A percentile compares a stretch with the other conserved stretches of the same genome.
These are phyloP conservation scores for Sarcophaga subvicina DNA, from an alignment of 2,888 invertebrate genomes.

Conservation along the genomic window DNA sequence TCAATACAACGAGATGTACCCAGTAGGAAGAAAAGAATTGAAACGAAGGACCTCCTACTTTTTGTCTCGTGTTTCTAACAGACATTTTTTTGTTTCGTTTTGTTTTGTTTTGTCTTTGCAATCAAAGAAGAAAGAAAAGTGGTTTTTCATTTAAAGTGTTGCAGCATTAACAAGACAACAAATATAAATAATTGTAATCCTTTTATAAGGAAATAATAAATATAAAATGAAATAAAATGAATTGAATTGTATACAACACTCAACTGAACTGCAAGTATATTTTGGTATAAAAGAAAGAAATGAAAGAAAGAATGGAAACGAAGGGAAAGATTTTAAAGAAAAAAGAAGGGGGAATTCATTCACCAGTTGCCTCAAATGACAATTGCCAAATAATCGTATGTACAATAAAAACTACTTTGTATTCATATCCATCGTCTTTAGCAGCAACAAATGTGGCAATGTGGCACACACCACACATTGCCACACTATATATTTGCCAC, in stretches of 20 bases:
- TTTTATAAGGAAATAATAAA: constrained; percentile 43
- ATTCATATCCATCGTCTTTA: constrained; percentile 34
- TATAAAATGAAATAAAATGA: background rate
- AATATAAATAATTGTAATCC: constrained; percentile 54
- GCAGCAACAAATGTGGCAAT: constrained; percentile 47
- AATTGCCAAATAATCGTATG: constrained; percentile 69
- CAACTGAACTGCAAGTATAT: background rate
- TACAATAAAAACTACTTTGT: constrained; percentile 51
- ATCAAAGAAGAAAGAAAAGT: constrained; percentile 51
- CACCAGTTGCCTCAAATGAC: constrained; percentile 68
- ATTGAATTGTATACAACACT: background rate
- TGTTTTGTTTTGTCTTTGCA: constrained; percentile 24
- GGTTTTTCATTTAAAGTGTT: constrained; percentile 64
- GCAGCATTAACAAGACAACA: constrained; percentile 53
- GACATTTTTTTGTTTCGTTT: background rate
- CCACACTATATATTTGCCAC: background rate
- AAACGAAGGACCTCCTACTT: constrained; percentile 75
- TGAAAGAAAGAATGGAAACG: constrained; percentile 2
- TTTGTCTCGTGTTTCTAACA: constrained; percentile 71
- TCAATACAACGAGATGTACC: background rate
- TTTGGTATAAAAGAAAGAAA: background rate
- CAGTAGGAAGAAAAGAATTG: constrained; percentile 31
- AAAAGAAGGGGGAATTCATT: constrained; percentile 34
- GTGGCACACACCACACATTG: constrained; percentile 66
- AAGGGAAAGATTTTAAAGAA: background rate